A percentile compares a stretch with the other conserved stretches of the same genome.
phyloP scores from a whole-genome alignment of 2,797 vertebrate genomes.

The Rachycentron canadum region DNA sequence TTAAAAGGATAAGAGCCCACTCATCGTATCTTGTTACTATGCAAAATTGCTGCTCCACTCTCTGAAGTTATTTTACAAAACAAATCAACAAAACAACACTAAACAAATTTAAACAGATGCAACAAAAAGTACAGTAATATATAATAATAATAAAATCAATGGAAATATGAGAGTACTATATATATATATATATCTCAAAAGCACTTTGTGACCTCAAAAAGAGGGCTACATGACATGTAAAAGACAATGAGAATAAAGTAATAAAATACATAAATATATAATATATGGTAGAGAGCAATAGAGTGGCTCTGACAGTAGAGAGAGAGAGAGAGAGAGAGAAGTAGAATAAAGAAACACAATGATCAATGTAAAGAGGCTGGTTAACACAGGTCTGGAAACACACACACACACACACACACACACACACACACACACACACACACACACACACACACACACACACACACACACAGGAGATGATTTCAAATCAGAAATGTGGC shows the following conservation, averaged over 20 bases:
- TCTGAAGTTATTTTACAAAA: conserved; percentile 42
- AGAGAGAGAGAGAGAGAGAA: not conserved
- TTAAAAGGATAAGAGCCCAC: conserved; percentile 46
- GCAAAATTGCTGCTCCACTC: conserved; percentile 40
- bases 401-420: conserved; percentile 4
- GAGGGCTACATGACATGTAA: conserved; percentile 39
- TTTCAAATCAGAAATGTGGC: conserved; percentile 12
- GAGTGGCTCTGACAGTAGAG: not conserved
- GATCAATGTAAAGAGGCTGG: conserved; percentile 34
- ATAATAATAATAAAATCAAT: conserved; percentile 39
- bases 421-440: conserved; percentile 8
- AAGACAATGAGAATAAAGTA: conserved; percentile 30
- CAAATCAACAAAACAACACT: conserved; percentile 50
- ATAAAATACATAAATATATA: conserved; percentile 39
- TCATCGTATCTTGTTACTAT: conserved; percentile 14
- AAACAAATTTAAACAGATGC: conserved; percentile 43
- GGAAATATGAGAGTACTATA: conserved; percentile 34
- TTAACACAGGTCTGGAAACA: conserved; percentile 7
- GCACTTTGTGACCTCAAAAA: conserved; percentile 77
- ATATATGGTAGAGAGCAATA: conserved; percentile 12
- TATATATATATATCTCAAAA: conserved; percentile 67
- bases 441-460: conserved; percentile 2
- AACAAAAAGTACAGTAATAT: conserved; percentile 23
- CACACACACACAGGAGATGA: not conserved
- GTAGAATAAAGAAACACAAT: not conserved